A percentile compares a stretch with the other conserved stretches of the same genome.
Evolutionary conservation across 2,888 invertebrate genomes (phyloP).

Genomic region (Charanyca ferruginea): DNA sequence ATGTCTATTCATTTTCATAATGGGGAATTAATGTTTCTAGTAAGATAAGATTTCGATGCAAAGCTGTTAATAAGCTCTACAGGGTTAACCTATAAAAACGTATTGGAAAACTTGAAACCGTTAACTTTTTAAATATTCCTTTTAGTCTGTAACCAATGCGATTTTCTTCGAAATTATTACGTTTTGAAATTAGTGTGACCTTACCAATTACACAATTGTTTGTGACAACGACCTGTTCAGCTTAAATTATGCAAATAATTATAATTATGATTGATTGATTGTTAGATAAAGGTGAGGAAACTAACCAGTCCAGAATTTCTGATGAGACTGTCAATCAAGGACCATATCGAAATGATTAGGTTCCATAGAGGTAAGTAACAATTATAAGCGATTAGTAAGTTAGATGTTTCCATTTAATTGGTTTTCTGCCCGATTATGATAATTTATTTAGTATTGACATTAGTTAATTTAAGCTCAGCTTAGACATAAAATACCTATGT

Average conservation of each 20-base stretch:
- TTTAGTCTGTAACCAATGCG: background rate
- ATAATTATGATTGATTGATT: constrained; percentile 20
- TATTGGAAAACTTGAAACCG: background rate
- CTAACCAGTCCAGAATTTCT: constrained; percentile 37
- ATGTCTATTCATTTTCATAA: constrained; percentile 21
- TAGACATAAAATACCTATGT: background rate
- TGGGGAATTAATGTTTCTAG: constrained; percentile 1
- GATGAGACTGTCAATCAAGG: constrained; percentile 22
- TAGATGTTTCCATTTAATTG: background rate
- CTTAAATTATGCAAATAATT: constrained; percentile 28
- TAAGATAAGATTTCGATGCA: constrained; percentile 3
- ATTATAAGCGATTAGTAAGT: background rate
- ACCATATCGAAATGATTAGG: constrained; percentile 11
- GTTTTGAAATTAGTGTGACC: background rate
- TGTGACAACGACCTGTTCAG: background rate
- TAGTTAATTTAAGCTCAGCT: background rate
- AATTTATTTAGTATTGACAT: background rate
- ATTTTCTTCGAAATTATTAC: background rate
- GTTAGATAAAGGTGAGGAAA: constrained; percentile 34
- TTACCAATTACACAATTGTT: constrained; percentile 7
- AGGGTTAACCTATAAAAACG: constrained; percentile 5
- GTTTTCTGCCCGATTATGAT: background rate
- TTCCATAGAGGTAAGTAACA: background rate
- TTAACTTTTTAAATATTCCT: background rate
- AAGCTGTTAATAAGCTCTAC: background rate